Conservation (phyloP, 2,113 vertebrate species). For the Girardinichthys multiradiatus region DNA sequence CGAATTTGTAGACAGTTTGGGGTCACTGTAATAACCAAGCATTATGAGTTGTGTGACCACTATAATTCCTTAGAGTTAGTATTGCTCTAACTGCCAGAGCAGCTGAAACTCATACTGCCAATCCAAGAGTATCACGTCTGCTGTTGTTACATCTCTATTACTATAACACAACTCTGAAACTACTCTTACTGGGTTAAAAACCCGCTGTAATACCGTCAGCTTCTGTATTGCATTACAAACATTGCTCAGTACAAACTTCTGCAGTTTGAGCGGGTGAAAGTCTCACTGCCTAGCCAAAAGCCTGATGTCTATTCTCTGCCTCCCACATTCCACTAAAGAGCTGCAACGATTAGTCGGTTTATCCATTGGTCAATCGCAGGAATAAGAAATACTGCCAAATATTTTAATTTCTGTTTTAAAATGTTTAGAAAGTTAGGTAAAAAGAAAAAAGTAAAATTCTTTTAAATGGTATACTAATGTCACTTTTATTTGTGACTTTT, state of each 20-base stretch:
- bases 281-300: constrained; percentile 81
- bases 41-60: constrained; percentile 34
- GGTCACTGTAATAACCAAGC: constrained; percentile 18
- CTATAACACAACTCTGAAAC: constrained; percentile 22
- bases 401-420: constrained; percentile 6
- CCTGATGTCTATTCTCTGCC: constrained; percentile 65
- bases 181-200: constrained; percentile 5
- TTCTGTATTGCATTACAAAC: constrained; percentile 35
- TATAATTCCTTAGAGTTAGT: constrained; percentile 48
- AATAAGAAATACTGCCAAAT: constrained; percentile 7
- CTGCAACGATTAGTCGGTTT: constrained; percentile 10
- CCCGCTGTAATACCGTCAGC: constrained; percentile 16
- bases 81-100: constrained; percentile 73
- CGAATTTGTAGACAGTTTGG: not conserved
- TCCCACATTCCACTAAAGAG: constrained; percentile 77
- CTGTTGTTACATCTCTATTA: constrained; percentile 54
- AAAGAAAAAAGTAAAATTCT: not conserved
- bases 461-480: not conserved
- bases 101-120: constrained; percentile 82
- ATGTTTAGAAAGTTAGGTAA: not conserved
- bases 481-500: not conserved
- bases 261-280: constrained; percentile 58
- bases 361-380: not conserved
- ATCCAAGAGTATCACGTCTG: constrained; percentile 79
- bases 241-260: constrained; percentile 33